Conservation (phyloP, 2,113 vertebrate genomes). For the Heterocephalus glaber region DNA sequence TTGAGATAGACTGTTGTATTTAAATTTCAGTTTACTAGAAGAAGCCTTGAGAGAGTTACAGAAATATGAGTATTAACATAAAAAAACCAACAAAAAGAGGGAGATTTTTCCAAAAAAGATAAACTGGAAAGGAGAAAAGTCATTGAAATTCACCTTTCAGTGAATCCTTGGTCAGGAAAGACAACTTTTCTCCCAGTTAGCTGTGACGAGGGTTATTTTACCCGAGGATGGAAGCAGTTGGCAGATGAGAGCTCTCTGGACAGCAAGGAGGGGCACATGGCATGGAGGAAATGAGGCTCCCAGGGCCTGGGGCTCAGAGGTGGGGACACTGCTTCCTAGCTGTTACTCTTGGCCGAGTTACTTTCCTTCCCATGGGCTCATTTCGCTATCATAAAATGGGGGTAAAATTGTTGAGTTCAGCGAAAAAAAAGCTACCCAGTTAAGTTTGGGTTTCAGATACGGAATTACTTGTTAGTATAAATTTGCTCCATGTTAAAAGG, state of each 20-base stretch:
- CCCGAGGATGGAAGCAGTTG: neutral
- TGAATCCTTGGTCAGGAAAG: neutral
- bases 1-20: neutral
- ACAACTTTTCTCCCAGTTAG: neutral
- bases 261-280: neutral
- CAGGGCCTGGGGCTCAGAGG: neutral
- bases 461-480: neutral
- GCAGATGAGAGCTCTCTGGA: neutral
- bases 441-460: conserved; percentile 26
- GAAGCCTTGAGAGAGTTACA: neutral
- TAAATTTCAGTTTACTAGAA: conserved; percentile 38
- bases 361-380: neutral
- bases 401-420: neutral
- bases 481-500: neutral
- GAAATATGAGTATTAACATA: neutral
- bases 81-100: neutral
- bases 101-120: neutral
- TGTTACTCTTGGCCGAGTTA: neutral
- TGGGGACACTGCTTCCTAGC: neutral
- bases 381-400: conserved; percentile 6
- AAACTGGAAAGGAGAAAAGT: neutral
- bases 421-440: neutral
- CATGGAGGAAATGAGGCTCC: neutral
- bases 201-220: neutral
- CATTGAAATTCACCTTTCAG: neutral